These are phyloP conservation scores for Pteropus rufus DNA, from an alignment of 2,797 vertebrate species.

Conservation along the genomic window DNA sequence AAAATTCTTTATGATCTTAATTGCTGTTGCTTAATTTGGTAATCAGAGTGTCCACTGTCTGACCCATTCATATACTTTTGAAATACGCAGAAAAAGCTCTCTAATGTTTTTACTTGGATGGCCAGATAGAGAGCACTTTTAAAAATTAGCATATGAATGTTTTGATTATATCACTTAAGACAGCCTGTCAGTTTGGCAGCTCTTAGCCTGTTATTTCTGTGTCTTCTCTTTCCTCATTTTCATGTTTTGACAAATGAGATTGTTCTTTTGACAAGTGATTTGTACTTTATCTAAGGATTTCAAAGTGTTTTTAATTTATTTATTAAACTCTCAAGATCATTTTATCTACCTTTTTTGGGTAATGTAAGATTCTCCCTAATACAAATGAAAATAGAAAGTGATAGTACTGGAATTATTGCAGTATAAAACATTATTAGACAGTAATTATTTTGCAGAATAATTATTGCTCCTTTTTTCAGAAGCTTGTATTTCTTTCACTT, in stretches of 20 bases:
- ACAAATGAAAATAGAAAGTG: slow-evolving; percentile 49
- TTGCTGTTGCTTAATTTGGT: slow-evolving; percentile 44
- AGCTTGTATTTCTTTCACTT: slow-evolving; percentile 35
- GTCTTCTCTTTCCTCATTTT: slow-evolving; percentile 70
- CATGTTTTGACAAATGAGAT: slow-evolving; percentile 78
- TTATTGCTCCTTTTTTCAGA: slow-evolving; percentile 42
- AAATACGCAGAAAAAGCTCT: slow-evolving; percentile 46
- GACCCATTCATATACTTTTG: slow-evolving; percentile 7
- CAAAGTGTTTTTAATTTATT: slow-evolving; percentile 65
- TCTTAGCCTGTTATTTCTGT: slow-evolving; percentile 67
- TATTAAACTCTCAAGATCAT: slow-evolving; percentile 68
- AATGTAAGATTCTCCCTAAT: slow-evolving; percentile 36
- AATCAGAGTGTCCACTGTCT: background rate
- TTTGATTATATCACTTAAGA: slow-evolving; percentile 73
- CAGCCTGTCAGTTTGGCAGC: slow-evolving; percentile 76
- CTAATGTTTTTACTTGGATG: slow-evolving; percentile 37
- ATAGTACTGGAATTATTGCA: slow-evolving; percentile 24
- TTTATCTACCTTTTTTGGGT: slow-evolving; percentile 48
- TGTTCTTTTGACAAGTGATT: slow-evolving; percentile 76
- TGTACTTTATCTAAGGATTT: slow-evolving; percentile 71
- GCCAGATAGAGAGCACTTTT: slow-evolving; percentile 62
- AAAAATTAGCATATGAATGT: slow-evolving; percentile 75
- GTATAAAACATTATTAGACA: background rate
- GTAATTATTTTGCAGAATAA: slow-evolving; percentile 37
- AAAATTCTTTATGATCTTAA: slow-evolving; percentile 17